Base-by-base conservation (phyloP, 2,797 vertebrate species). In the Myripristis murdjan region DNA sequence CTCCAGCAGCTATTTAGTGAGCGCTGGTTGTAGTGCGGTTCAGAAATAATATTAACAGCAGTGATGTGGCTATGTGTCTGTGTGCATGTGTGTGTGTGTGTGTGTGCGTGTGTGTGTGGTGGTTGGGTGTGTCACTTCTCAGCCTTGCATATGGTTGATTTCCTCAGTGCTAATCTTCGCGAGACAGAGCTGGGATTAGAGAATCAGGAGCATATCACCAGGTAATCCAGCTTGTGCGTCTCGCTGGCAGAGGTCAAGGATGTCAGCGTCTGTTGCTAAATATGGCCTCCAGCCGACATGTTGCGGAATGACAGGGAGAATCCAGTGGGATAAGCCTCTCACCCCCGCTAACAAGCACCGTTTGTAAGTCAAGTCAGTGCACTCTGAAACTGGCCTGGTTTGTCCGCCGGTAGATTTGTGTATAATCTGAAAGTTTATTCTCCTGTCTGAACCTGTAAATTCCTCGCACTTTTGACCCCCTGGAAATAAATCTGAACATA, bases 101-200 rank as follows among this genome's bases (percentile, higher is more conserved):
- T 31, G 28, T 6, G 6, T 28, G n/a, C n/a, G 26, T 20, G 1
- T n/a, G 3, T 6, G 10, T 20, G 43, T 7, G 54, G 20, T 1
- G 11, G 69, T 70, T 72, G 70, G 78, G 47, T 26, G 12, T 65
- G 81, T 82, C 73, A 57, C 67, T 83, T 81, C 39, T 64, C 55
- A 35, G 85, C 33, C 58, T 82, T 35, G 53, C 71, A 72, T 85
- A 77, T 16, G 74, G 70, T 83, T 84, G 76, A 91, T 77, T 89
- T 86, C 73, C 65, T 73, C 48, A 63, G 70, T 26, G 67, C 75
- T 94, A 92, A 91, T 93, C 87, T 94, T 82, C 66, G 79, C 68
- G 39, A 84, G 83, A 79, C 90, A 89, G 88, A 91, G 86, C 87
- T 82, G 73, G 89, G 91, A 94, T 94, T 93, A 94, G 74, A 74